phyloP scores from a whole-genome alignment of 1,140 invertebrate species.

The Micrasema longulum region DNA sequence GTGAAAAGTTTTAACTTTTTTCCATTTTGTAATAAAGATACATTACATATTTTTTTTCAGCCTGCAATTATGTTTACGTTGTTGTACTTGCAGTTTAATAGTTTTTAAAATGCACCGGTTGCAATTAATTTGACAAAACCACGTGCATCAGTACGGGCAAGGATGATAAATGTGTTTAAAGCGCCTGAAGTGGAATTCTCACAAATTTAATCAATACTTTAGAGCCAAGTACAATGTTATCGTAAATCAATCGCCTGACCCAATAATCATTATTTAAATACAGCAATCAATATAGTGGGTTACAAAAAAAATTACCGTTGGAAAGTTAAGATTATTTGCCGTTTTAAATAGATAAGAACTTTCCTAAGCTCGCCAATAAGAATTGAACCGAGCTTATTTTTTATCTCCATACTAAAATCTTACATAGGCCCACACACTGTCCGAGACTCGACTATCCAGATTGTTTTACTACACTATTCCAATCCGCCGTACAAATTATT shows the following conservation, averaged over 20 bases:
- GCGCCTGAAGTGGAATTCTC: conserved; percentile 4
- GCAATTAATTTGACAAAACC: no score
- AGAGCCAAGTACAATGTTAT: conserved; percentile 25
- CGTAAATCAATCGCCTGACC: conserved; percentile 20
- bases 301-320: conserved; percentile 18
- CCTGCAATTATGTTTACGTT: no score
- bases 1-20: neutral
- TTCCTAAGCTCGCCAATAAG: conserved; percentile 31
- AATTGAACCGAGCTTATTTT: conserved; percentile 22
- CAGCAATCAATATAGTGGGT: conserved; percentile 3
- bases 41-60: conserved; percentile 3
- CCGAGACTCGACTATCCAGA: neutral
- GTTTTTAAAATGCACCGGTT: no score
- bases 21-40: neutral
- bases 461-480: neutral
- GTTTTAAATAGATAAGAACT: conserved; percentile 16
- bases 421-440: conserved; percentile 22
- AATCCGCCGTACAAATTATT: conserved; percentile 1
- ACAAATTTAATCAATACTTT: no score
- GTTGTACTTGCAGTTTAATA: no score
- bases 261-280: conserved; percentile 14
- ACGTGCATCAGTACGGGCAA: no score
- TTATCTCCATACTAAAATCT: conserved; percentile 16
- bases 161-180: no score
- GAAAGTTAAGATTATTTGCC: conserved; percentile 19